Evolutionary conservation across 1,140 invertebrate genomes (phyloP), one percentile per base, ranked within the genome.

Genomic region (Drosophila guanche): DNA sequence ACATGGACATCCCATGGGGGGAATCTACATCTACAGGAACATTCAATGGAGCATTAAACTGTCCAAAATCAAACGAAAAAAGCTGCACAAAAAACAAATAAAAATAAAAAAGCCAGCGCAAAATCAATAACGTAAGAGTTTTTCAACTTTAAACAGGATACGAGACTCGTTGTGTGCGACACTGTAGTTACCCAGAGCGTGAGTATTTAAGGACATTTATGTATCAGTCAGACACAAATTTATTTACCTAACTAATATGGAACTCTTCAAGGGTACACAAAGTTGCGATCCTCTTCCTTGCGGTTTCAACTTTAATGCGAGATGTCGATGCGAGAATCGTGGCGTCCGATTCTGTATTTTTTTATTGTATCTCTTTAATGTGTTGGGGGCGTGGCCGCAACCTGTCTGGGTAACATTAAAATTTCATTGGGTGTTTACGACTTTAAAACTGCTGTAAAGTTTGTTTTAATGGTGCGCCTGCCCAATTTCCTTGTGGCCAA

Each of bases 351-450:
- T 52, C 40, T 29, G 47, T 5, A 40, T 33, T 10, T 47, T 60
- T 48, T 59, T 29, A 20, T 14, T 6, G n/a, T 25, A 10, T 60
- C 27, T 41, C 10, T 47, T 61, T 22, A 45, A 27, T 25, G 2
- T 23, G 52, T 14, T 41, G 53, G 46, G 22, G 56, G 47, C 47
- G 33, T 65, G 48, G 29, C 42, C 37, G 22, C 62, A 68, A 68
- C 66, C 68, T 72, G 65, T 27, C 37, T 8, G 20, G 51, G 41
- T 20, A n/a, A 55, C 58, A 81, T 76, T 81, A 83, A 83, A 83
- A 75, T 83, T 83, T 83, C 54, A 83, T 84, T 83, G 72, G 65
- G 79, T 83, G 79, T 83, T 83, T 83, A 83, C 79, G 74, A 71
- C 70, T 83, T 67, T 83, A 83, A 83, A 78, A 71, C 70, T 69